phyloP scores from a whole-genome alignment of 1,140 invertebrate genomes.

The Lepeophtheirus salmonis region DNA sequence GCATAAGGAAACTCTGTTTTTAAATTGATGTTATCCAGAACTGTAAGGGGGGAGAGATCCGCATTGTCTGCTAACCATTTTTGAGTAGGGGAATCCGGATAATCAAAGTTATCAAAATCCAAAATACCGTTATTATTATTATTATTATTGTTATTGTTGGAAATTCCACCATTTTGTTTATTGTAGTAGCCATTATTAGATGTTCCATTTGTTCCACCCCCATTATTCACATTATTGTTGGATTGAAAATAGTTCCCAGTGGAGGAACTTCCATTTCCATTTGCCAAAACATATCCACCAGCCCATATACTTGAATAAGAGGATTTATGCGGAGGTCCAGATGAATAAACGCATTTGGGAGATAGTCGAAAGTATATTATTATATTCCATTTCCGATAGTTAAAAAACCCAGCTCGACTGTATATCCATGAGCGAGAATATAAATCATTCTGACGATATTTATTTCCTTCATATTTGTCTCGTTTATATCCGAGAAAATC shows the following conservation, averaged over 20 bases:
- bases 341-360: background rate
- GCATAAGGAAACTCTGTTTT: conserved; percentile 16
- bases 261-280: background rate
- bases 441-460: no score
- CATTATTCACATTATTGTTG: no score
- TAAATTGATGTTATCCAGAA: conserved; percentile 18
- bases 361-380: background rate
- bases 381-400: background rate
- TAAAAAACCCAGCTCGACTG: no score
- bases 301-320: no score
- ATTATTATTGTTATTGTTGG: background rate
- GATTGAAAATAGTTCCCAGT: background rate
- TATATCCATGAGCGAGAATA: no score
- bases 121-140: conserved; percentile 11
- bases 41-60: conserved; percentile 12
- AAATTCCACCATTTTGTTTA: background rate
- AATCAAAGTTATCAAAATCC: conserved; percentile 16
- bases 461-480: no score
- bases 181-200: background rate
- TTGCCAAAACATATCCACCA: background rate
- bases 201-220: background rate
- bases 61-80: conserved; percentile 18
- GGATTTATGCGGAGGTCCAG: background rate
- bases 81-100: conserved; percentile 14
- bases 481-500: no score